phyloP scores from a whole-genome alignment of 1,140 invertebrate genomes.

The Tribolium madens region DNA sequence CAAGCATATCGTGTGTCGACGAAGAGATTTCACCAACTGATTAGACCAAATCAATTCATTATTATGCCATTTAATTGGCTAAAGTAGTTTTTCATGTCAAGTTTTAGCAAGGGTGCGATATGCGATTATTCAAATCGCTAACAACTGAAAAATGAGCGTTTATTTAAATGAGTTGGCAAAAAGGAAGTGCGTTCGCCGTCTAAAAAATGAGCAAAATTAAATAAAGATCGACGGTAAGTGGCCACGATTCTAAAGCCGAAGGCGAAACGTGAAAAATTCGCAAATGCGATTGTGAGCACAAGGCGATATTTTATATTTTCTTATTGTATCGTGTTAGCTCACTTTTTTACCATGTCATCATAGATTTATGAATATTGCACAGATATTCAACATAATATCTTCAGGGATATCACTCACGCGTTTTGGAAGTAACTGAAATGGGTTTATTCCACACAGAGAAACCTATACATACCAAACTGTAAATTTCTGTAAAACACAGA shows the following conservation, averaged over 20 bases:
- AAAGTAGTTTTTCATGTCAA: constrained; percentile 56
- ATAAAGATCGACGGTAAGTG: constrained; percentile 22
- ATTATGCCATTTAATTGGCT: constrained; percentile 54
- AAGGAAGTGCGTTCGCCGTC: background rate
- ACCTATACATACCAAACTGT: no score
- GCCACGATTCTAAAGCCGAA: constrained; percentile 1
- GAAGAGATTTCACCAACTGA: constrained; percentile 43
- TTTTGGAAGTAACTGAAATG: background rate
- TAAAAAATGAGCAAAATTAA: constrained; percentile 32
- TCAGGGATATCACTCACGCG: background rate
- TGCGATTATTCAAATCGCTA: constrained; percentile 32
- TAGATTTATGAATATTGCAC: constrained; percentile 9
- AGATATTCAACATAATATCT: background rate
- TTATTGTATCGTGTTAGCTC: constrained; percentile 22
- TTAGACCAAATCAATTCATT: constrained; percentile 55
- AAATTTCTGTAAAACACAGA: no score
- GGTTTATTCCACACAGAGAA: no score
- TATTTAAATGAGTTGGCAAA: constrained; percentile 44
- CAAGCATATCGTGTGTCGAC: constrained; percentile 53
- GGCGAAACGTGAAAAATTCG: background rate
- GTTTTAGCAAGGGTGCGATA: constrained; percentile 47
- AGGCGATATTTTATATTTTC: constrained; percentile 14
- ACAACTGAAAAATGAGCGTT: constrained; percentile 42
- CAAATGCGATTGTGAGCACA: constrained; percentile 12
- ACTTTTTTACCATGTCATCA: constrained; percentile 3